Evolutionary conservation across 2,113 vertebrate genomes (phyloP), one percentile per base, ranked within the genome.

Genomic region (Rhipidura dahli): DNA sequence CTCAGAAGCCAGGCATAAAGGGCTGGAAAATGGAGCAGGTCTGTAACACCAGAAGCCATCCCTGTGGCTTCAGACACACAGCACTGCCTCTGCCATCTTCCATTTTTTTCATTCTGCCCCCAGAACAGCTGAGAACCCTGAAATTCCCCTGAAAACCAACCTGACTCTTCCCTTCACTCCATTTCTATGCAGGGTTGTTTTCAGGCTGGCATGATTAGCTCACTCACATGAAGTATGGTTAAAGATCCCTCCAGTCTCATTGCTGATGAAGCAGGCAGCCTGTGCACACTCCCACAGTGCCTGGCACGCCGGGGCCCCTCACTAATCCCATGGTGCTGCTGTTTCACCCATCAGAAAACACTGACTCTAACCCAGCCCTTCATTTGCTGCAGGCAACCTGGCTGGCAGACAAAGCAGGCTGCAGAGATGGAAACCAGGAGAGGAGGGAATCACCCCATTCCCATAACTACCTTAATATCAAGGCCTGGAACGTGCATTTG

Each of bases 211-310:
- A 4, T 19, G 14, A 53, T 37, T 42, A 54, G 17, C 28, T 83
- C 35, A 28, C 6, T 51, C 1, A 2, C 14, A 31, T 0, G 6
- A 64, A 89, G 60, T 8, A 44, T n/a, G 35, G 42, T 57, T 33
- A 28, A 79, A 49, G 40, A 75, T n/a, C 10, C 35, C 42, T 85
- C 21, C 45, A 44, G 22, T 51, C 69, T 44, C 31, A 16, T 9
- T 37, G 56, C 42, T 2, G 5, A 56, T 0, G 0, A 83, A 56
- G 12, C 1, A 18, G 10, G 14, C 22, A 31, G 63, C 28, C 35
- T 42, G 44, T 80, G 61, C 69, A 33, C 53, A 69, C 40, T 64
- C 44, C 28, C 39, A 61, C 22, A 42, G 31, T 3, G 11, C 23
- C 44, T 10, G 26, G 44, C 40, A 75, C 39, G 31, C 17, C 21